Conservation (phyloP, 2,797 vertebrate species). For the Holocentrus rufus region DNA sequence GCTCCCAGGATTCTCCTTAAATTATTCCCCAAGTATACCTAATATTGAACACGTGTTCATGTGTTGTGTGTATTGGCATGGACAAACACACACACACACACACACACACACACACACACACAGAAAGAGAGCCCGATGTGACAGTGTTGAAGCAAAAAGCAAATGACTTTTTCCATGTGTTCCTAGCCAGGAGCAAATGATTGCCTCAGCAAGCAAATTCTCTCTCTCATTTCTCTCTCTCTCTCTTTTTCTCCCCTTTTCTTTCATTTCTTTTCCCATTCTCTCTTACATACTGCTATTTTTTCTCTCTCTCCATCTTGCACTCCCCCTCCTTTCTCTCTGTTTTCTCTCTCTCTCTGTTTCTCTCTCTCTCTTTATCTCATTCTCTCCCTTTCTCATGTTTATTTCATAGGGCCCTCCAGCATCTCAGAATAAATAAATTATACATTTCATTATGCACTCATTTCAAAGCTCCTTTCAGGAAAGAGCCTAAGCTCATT, state of each 20-base stretch:
- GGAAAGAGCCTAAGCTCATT: slow-evolving; percentile 73
- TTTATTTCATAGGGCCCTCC: slow-evolving; percentile 79
- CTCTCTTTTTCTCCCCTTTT: slow-evolving; percentile 10
- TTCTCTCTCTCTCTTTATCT: not conserved
- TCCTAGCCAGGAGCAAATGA: too few relatives aligned
- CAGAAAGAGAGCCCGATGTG: too few relatives aligned
- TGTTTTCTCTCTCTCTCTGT: not conserved
- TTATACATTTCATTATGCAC: slow-evolving; percentile 82
- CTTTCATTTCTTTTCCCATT: slow-evolving; percentile 10
- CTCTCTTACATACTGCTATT: slow-evolving; percentile 7
- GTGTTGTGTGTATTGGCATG: not conserved
- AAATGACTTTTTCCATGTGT: too few relatives aligned
- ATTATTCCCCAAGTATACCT: slow-evolving; percentile 13
- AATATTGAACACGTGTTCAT: slow-evolving; percentile 1
- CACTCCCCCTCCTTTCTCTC: slow-evolving; percentile 21
- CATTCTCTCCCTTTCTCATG: slow-evolving; percentile 63
- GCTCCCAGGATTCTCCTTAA: not conserved
- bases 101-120: slow-evolving; percentile 1
- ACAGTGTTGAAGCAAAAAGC: slow-evolving; percentile 12
- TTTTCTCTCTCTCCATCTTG: slow-evolving; percentile 33
- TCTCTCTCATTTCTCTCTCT: too few relatives aligned
- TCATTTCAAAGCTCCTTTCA: slow-evolving; percentile 76
- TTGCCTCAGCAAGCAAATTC: too few relatives aligned
- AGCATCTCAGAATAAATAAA: slow-evolving; percentile 80
- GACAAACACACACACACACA: slow-evolving; percentile 4